These are phyloP conservation scores for Ornithoptera priamus DNA, from an alignment of 2,888 invertebrate genomes.

Conservation along the genomic window DNA sequence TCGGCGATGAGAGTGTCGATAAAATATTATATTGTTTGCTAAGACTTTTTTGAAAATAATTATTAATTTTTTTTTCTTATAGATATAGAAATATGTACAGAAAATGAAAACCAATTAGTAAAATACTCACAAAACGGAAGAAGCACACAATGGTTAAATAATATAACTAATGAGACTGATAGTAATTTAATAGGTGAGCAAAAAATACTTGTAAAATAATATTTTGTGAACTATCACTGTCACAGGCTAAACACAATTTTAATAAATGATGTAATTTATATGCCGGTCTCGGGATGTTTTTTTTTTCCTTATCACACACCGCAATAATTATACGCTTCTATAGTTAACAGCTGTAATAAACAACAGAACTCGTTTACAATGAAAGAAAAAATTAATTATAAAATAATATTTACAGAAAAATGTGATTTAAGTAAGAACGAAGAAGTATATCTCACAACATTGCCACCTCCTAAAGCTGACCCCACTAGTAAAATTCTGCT, in stretches of 20 bases:
- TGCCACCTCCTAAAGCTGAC: constrained; percentile 66
- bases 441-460: constrained; percentile 58
- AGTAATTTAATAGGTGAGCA: constrained; percentile 56
- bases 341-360: no score
- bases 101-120: constrained; percentile 54
- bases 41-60: not conserved
- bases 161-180: constrained; percentile 57
- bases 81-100: constrained; percentile 70
- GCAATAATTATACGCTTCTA: no score
- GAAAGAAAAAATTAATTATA: not conserved
- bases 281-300: no score
- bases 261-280: not conserved
- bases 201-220: no score
- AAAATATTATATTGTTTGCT: not conserved
- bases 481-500: constrained; percentile 66
- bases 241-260: not conserved
- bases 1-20: not conserved
- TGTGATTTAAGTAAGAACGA: constrained; percentile 52
- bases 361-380: no score
- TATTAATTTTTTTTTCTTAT: constrained; percentile 40
- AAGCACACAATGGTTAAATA: constrained; percentile 54
- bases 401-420: constrained; percentile 46
- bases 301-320: no score
- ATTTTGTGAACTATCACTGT: not conserved
- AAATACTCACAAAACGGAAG: constrained; percentile 60